Conservation (phyloP, 2,888 invertebrate species). For the Drosophila paracracens region DNA sequence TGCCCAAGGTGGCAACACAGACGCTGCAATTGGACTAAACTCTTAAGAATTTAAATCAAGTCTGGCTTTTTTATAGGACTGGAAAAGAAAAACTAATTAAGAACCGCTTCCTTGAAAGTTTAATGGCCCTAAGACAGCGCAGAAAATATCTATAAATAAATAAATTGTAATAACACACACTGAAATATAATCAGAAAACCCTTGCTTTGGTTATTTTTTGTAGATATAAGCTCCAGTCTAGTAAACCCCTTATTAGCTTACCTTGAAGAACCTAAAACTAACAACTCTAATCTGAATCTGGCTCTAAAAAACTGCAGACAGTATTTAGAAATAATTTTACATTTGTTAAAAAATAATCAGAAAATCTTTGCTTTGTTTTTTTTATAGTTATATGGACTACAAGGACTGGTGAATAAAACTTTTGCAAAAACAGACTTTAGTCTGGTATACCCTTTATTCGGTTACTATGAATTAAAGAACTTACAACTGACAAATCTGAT, state of each 20-base stretch:
- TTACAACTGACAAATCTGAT: not conserved
- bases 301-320: not conserved
- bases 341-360: not conserved
- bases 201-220: not conserved
- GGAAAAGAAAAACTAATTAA: not conserved
- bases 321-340: not conserved
- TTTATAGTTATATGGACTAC: too few relatives aligned
- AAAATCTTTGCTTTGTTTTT: too few relatives aligned
- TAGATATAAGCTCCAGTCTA: not conserved
- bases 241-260: not conserved
- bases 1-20: conserved; percentile 52
- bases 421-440: not conserved
- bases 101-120: not conserved
- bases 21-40: conserved; percentile 10
- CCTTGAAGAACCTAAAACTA: not conserved
- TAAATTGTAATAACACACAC: not conserved
- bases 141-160: not conserved
- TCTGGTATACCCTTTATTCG: not conserved
- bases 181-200: not conserved
- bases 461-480: not conserved
- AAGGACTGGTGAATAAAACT: too few relatives aligned
- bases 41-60: not conserved
- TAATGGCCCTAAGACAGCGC: not conserved
- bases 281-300: not conserved
- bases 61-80: not conserved